Evolutionary conservation across 2,888 invertebrate genomes (phyloP).

Genomic region (Steromphala cineraria): DNA sequence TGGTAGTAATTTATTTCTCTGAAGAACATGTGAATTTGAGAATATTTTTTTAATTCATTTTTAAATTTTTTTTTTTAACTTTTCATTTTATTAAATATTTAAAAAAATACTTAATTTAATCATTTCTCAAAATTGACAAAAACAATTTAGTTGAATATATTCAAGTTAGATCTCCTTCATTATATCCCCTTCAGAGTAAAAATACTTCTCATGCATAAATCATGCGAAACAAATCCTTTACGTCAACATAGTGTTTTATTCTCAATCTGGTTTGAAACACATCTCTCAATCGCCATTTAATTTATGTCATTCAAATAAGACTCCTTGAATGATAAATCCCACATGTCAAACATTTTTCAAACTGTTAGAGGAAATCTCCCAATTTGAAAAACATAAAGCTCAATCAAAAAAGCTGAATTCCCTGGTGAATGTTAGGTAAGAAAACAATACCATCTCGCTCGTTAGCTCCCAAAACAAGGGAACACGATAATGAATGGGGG

Average conservation of each 20-base stretch:
- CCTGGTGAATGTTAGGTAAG: not conserved
- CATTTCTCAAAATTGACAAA: too few species aligned
- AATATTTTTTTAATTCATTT: too few species aligned
- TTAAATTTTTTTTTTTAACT: too few species aligned
- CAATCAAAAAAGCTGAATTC: not conserved
- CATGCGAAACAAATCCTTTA: not conserved
- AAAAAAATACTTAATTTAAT: too few species aligned
- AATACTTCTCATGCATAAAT: not conserved
- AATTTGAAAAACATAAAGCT: constrained; percentile 6
- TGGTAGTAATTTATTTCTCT: too few species aligned
- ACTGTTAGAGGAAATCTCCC: not conserved
- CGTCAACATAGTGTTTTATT: not conserved
- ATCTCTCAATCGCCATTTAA: not conserved
- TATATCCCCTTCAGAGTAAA: not conserved
- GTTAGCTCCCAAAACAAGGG: not conserved
- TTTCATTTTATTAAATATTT: too few species aligned
- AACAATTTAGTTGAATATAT: too few species aligned
- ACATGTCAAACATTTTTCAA: not conserved
- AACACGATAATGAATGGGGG: not conserved
- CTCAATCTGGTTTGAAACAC: not conserved
- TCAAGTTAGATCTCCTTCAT: too few species aligned
- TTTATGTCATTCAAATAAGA: not conserved
- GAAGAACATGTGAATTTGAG: too few species aligned
- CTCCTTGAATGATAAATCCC: not conserved
- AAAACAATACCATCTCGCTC: not conserved